These are phyloP conservation scores for Tragelaphus buxtoni DNA, from an alignment of 2,113 vertebrate genomes.

Conservation along the genomic window DNA sequence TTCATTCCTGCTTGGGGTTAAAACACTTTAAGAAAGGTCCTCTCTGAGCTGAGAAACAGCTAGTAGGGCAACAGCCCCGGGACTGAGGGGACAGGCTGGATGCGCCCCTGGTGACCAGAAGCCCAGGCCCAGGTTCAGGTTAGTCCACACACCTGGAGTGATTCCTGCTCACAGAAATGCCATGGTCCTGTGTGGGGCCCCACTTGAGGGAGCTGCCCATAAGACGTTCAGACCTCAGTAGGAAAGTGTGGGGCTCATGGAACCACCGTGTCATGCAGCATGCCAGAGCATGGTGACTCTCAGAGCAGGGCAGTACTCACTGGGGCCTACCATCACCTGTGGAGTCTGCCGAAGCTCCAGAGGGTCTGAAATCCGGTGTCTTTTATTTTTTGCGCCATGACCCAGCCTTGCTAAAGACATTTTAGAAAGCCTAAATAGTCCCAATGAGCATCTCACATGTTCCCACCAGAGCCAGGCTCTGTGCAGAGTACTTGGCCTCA, in stretches of 20 bases:
- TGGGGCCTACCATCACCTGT: background rate
- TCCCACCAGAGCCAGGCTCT: background rate
- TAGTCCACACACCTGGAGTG: accelerated
- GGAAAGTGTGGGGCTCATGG: background rate
- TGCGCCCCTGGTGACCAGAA: no score
- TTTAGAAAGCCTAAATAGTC: background rate
- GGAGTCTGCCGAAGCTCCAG: background rate
- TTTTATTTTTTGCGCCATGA: background rate
- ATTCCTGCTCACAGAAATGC: background rate
- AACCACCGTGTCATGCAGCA: accelerated
- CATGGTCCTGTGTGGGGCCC: background rate
- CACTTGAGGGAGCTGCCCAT: background rate
- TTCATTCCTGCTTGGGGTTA: background rate
- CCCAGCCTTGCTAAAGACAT: background rate
- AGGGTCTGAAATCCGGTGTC: background rate
- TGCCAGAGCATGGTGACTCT: accelerated
- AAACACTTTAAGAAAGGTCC: background rate
- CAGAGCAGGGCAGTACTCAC: background rate
- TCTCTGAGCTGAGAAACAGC: background rate
- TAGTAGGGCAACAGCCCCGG: background rate
- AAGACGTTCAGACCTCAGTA: background rate
- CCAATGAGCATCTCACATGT: background rate
- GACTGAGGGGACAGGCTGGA: background rate
- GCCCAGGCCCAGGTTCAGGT: background rate
- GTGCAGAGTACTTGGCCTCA: background rate